Evolutionary conservation across 2,888 invertebrate genomes (phyloP), one percentile per base, ranked within the genome.

Genomic region (Melolontha melolontha): DNA sequence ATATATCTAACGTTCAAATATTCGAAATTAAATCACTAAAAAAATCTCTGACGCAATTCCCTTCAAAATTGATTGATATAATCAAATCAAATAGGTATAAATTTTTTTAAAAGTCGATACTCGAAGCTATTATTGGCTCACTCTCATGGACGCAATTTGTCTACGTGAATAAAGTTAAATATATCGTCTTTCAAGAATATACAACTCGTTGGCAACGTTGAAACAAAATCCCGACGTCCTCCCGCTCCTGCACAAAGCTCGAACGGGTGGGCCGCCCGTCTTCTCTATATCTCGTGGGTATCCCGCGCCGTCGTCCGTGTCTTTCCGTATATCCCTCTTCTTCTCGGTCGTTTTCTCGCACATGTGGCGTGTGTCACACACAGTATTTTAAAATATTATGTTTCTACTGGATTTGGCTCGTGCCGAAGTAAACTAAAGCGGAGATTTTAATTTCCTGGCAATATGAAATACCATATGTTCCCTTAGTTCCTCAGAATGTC

Each of bases 371-470:
- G 70, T 68, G 73, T 72, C 72, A 71, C 71, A 68, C 69, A 76
- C 74, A 73, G 22, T 42, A 77, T 78, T 79, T 79, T 75, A 76
- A 79, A 79, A 79, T 80, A 79, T 79, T 79, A 77, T 75, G 78
- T 79, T 78, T 78, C 77, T 68, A 74, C 74, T 75, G 75, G 75
- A 77, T 76, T 78, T 76, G 78, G 76, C 80, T 79, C 80, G 81
- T 80, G 80, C 79, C 76, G 70, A 71, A 75, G 76, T 72, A 78
- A 77, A 76, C 76, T 75, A 75, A 77, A 76, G 75, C 75, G 76
- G 73, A 75, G 79, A 79, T 80, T 79, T 79, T 74, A 74, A 74
- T 74, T 74, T 74, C 67, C 67, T 65, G 70, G 68, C 59, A 64
- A 63, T 55, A 47, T 50, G 62, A 55, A 55, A 50, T 49, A 44